phyloP scores from a whole-genome alignment of 2,888 invertebrate genomes.

The Biston betularia region DNA sequence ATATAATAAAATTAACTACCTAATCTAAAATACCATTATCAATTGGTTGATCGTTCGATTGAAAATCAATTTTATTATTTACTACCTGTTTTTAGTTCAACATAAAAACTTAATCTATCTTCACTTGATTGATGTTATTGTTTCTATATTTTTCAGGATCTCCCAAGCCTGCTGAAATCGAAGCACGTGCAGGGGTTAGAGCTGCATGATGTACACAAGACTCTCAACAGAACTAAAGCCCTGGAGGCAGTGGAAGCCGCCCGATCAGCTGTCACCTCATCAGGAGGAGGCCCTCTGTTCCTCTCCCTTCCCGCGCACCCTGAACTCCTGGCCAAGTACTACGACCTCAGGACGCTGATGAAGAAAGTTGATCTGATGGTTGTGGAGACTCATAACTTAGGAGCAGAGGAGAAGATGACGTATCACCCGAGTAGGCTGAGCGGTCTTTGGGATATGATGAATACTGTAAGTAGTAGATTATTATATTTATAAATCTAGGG shows the following conservation, averaged over 20 bases:
- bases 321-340: constrained; percentile 89
- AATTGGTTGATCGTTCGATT: no score
- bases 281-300: constrained; percentile 83
- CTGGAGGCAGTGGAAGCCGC: constrained; percentile 76
- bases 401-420: constrained; percentile 88
- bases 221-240: constrained; percentile 82
- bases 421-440: constrained; percentile 92
- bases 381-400: constrained; percentile 89
- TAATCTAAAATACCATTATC: no score
- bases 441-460: constrained; percentile 91
- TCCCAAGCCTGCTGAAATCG: constrained; percentile 83
- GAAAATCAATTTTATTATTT: no score
- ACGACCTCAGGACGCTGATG: constrained; percentile 88
- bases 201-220: constrained; percentile 83
- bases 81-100: no score
- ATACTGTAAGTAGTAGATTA: constrained; percentile 86
- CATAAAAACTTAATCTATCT: not conserved
- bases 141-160: constrained; percentile 73
- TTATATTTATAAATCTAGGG: not conserved
- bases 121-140: no score
- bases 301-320: constrained; percentile 88
- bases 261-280: constrained; percentile 76
- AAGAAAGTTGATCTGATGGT: constrained; percentile 89
- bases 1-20: no score
- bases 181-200: constrained; percentile 86